These are phyloP conservation scores for Characodon lateralis DNA, from an alignment of 2,797 vertebrate genomes.

Conservation along the genomic window DNA sequence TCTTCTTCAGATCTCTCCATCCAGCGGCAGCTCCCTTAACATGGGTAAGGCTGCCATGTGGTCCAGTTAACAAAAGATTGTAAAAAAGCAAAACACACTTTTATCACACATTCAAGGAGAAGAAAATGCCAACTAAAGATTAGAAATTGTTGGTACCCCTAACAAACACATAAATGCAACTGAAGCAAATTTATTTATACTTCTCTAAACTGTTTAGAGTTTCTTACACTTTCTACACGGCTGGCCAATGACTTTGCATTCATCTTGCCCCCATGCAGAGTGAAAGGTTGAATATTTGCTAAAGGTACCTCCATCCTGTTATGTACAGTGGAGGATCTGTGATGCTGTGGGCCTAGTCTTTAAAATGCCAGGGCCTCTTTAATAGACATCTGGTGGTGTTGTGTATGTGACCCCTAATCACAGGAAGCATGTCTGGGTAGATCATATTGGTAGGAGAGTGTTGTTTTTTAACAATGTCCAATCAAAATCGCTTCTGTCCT, in stretches of 20 bases:
- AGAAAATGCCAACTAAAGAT: too few species aligned
- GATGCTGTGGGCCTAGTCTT: background rate
- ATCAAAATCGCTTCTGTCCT: background rate
- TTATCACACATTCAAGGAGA: too few species aligned
- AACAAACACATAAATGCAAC: too few species aligned
- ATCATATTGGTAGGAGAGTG: background rate
- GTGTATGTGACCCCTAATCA: background rate
- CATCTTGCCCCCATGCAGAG: too few species aligned
- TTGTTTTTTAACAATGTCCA: background rate
- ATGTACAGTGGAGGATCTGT: background rate
- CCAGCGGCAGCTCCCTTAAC: slow-evolving; percentile 92
- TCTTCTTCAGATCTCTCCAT: slow-evolving; percentile 96
- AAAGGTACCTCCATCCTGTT: background rate
- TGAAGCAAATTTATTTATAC: too few species aligned
- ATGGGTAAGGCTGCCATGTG: slow-evolving; percentile 82
- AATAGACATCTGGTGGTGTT: background rate
- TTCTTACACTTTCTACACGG: too few species aligned
- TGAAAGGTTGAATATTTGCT: background rate
- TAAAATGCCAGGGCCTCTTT: background rate
- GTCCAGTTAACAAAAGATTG: background rate
- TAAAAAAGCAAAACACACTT: too few species aligned
- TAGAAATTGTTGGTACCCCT: too few species aligned
- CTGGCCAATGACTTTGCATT: too few species aligned
- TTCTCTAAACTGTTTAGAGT: too few species aligned
- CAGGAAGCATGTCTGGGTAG: background rate